Evolutionary conservation across 2,113 vertebrate genomes (phyloP).

Genomic region (Saimiri boliviensis): DNA sequence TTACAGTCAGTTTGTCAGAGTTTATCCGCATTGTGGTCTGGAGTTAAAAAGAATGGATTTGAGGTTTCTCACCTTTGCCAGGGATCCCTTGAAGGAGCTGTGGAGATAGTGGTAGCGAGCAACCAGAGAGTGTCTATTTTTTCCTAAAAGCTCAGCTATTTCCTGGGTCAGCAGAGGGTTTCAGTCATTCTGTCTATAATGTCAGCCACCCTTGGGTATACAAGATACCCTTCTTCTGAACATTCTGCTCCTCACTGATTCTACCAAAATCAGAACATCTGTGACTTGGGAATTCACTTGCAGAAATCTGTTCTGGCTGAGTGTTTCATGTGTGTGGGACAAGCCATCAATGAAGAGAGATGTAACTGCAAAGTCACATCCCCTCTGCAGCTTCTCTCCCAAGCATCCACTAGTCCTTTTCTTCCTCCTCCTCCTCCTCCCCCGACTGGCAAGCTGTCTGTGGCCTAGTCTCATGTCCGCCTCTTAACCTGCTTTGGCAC

Average conservation of each 20-base stretch:
- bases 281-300: neutral
- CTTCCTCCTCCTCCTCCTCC: neutral
- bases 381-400: neutral
- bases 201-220: neutral
- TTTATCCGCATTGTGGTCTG: neutral
- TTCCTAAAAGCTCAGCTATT: neutral
- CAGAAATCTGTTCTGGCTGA: neutral
- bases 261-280: neutral
- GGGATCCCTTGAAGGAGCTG: neutral
- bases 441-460: neutral
- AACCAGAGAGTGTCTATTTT: neutral
- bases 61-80: neutral
- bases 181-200: neutral
- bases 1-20: neutral
- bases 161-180: neutral
- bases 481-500: conserved; percentile 44
- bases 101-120: neutral
- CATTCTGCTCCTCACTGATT: neutral
- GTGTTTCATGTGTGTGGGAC: neutral
- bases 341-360: neutral
- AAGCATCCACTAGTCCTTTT: neutral
- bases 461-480: neutral
- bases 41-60: neutral
- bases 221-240: neutral
- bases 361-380: neutral